Conservation (phyloP, 2,113 vertebrate genomes). For the Ictalurus furcatus region DNA sequence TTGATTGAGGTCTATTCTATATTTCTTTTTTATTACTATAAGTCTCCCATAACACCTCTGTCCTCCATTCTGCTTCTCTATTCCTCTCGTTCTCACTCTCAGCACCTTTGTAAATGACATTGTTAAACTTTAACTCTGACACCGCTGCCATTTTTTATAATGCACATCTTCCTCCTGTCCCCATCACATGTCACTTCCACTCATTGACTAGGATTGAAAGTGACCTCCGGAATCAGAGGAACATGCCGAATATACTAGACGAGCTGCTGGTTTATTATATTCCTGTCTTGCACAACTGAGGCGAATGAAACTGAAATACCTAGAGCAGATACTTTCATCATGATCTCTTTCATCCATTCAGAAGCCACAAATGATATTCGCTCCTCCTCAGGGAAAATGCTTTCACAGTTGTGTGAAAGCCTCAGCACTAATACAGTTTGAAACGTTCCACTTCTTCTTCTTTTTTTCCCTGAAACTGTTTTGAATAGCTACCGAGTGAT, state of each 20-base stretch:
- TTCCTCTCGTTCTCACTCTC: not conserved
- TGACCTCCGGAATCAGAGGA: conserved; percentile 35
- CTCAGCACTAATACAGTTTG: not conserved
- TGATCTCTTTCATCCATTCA: conserved; percentile 39
- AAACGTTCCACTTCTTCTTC: not conserved
- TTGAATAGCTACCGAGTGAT: conserved; percentile 20
- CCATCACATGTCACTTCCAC: conserved; percentile 38
- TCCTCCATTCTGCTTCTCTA: not conserved
- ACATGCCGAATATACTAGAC: not conserved
- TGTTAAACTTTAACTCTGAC: not conserved
- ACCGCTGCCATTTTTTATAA: not conserved
- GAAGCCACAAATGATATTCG: conserved; percentile 13
- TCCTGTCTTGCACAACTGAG: not conserved
- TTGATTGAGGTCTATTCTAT: not conserved
- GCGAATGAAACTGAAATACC: conserved; percentile 2
- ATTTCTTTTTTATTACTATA: not conserved
- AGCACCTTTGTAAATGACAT: not conserved
- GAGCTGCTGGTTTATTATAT: conserved; percentile 9
- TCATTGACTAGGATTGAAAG: conserved; percentile 50
- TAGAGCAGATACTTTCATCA: conserved; percentile 5
- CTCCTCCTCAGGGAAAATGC: not conserved
- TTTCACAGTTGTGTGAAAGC: not conserved
- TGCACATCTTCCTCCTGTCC: not conserved
- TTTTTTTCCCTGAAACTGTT: conserved; percentile 5
- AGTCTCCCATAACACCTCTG: not conserved